Evolutionary conservation across 2,797 vertebrate genomes (phyloP), one percentile per base, ranked within the genome.

Genomic region (Neoniphon sammara): DNA sequence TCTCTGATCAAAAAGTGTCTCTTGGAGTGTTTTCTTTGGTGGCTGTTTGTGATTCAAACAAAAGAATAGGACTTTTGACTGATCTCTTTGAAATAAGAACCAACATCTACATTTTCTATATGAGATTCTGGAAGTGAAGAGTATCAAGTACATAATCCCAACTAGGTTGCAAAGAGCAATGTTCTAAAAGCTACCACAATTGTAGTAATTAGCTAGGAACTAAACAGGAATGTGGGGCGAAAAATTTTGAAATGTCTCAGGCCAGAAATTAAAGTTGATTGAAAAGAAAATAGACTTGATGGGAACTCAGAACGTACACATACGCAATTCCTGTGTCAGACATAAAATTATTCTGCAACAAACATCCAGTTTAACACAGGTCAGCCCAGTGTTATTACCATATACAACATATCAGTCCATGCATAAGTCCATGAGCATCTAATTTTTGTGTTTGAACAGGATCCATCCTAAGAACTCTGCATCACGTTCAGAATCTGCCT

Each of bases 1-100:
- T 56, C 65, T 77, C 42, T 39, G 10, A 71, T 67, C 27, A 55
- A n/a, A 70, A 66, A 69, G 23, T 70, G 49, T 72, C 63, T 74
- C 31, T 62, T 53, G 63, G 86, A 88, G 84, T 81, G 87, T 86
- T 80, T 77, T 87, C 85, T 89, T 91, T 88, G 89, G 85, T 80
- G 85, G 74, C 75, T 58, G 68, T 81, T 69, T 66, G 47, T 77
- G 53, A 68, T 66, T 56, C 59, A 84, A 66, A 53, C 23, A 66
- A 75, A 54, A 63, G 72, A 72, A 58, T 73, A 49, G 68, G 18
- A 77, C 60, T 78, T 78, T 27, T 58, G 75, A 71, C 9, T n/a
- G 18, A 78, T 73, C 47, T 25, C 10, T 80, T 70, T 75, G 25
- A 30, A 46, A 36, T 80, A 85, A 78, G 61, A 23, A 36, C 70